Evolutionary conservation across 2,888 invertebrate genomes (phyloP).

Genomic region (Drosophila koepferae): DNA sequence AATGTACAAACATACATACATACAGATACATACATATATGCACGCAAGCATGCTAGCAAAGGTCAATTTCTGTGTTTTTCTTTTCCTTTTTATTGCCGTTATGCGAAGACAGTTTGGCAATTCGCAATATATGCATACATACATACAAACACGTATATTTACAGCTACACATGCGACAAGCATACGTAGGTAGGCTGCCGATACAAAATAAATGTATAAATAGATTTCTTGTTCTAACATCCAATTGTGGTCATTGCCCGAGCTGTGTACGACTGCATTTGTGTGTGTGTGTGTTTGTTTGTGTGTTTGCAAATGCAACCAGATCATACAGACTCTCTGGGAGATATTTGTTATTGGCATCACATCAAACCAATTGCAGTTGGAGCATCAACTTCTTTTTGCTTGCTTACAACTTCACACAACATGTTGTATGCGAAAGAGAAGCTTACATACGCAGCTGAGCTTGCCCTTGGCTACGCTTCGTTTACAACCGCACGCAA

Average conservation of each 20-base stretch:
- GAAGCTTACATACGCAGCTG: neutral
- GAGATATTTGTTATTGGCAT: neutral
- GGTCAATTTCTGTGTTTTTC: neutral
- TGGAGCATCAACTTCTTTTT: neutral
- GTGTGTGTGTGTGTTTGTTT: neutral
- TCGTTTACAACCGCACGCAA: constrained; percentile 16
- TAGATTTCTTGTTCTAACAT: constrained; percentile 27
- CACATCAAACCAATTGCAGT: neutral
- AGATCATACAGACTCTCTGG: constrained; percentile 1
- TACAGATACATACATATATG: neutral
- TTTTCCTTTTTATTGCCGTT: constrained; percentile 1
- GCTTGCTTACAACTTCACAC: constrained; percentile 2
- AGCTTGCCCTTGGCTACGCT: neutral
- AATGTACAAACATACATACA: neutral
- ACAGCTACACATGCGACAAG: neutral
- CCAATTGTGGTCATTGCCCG: constrained; percentile 23
- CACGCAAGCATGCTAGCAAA: neutral
- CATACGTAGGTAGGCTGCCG: neutral
- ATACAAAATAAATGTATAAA: constrained; percentile 1
- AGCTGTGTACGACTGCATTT: neutral
- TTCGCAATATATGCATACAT: neutral
- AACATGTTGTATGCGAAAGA: neutral
- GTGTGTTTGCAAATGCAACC: constrained; percentile 14
- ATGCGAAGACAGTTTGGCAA: constrained; percentile 16
- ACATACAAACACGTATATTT: neutral